Evolutionary conservation across 2,888 invertebrate species (phyloP), one percentile per base, ranked within the genome.

Genomic region (Caenorhabditis panamensis): DNA sequence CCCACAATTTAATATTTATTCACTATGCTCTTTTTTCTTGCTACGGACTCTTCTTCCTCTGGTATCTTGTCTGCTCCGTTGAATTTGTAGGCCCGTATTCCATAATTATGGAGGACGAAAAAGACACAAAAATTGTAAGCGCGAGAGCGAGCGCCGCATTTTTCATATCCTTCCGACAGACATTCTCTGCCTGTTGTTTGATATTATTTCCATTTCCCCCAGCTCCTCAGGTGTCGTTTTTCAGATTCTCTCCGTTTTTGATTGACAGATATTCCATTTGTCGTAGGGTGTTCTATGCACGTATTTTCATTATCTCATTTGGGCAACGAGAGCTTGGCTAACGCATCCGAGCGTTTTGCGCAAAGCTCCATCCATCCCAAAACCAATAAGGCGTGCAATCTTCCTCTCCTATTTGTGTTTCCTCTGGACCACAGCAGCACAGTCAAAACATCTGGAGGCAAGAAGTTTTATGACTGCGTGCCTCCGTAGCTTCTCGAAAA

Each of bases 361-460:
- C 41, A 49, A 67, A 66, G 66, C 66, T 53, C 31, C 53, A 61
- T 53, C 44, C 53, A 61, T 75, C 66, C 75, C 59, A 75, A 75
- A 75, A 66, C 75, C 75, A 75, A 75, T 75, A 75, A 75, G 61
- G 75, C 75, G 75, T 75, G 66, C 75, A 66, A 66, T 75, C 66
- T 66, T 59, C 13, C 41, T 13, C 64, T 75, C 51, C 54, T 53
- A 37, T 37, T 59, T 44, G 28, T 37, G 54, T 28, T 18, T 31
- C 28, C 66, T 63, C 61, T 37, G 20, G 20, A 4, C 4, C 31
- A 31, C 31, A 31, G 31, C 31, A 31, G 5, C n/a, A 22, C 47
- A 24, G 26, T 54, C 28, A 54, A 59, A 54, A 53, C 22, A 61
- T 59, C 66, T 61, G 72, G 47, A 72, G 49, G 72, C 56, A 16